Evolutionary conservation across 1,140 invertebrate genomes (phyloP), one percentile per base, ranked within the genome.

Genomic region (Idris sp.): DNA sequence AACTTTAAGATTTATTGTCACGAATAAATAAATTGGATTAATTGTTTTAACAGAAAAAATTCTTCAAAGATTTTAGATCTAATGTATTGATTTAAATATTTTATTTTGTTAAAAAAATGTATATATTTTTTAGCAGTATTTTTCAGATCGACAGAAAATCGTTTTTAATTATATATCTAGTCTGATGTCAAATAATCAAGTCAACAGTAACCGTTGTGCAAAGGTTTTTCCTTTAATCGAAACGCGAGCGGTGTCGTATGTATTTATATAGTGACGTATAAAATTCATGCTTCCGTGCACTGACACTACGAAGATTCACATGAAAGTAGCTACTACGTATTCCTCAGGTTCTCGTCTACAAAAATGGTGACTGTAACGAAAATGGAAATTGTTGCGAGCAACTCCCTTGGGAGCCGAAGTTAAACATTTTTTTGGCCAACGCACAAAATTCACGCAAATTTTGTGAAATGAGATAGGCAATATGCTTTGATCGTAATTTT

Each of bases 321-420:
- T 9, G 48, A 62, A 71, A 62, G 33, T 22, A 62, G 56, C 67
- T 56, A 35, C 67, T 71, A 38, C 67, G 67, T 62, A 71, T 71
- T 62, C 56, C 56, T 71, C 56, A 62, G 58, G 33, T 71, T 71
- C 67, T 62, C 49, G 67, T 71, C 49, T 51, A 48, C 41, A 40
- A 71, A 71, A 56, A 71, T 62, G 67, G 56, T 40, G 40, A 49
- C 41, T 61, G 49, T 71, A 62, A 71, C 56, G 56, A 71, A 71
- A 71, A 71, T 71, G 65, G 56, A 61, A 71, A 61, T 58, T 58
- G 64, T 68, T 59, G 53, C 9, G 13, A 26, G 36, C 54, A 25
- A 26, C 25, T 38, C 44, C 49, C 48, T 22, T 11, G 54, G 36
- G 67, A 62, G 41, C 46, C 31, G 19, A 16, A 22, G 10, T 33